Evolutionary conservation across 2,797 vertebrate genomes (phyloP).

Genomic region (Gadopsis marmoratus): DNA sequence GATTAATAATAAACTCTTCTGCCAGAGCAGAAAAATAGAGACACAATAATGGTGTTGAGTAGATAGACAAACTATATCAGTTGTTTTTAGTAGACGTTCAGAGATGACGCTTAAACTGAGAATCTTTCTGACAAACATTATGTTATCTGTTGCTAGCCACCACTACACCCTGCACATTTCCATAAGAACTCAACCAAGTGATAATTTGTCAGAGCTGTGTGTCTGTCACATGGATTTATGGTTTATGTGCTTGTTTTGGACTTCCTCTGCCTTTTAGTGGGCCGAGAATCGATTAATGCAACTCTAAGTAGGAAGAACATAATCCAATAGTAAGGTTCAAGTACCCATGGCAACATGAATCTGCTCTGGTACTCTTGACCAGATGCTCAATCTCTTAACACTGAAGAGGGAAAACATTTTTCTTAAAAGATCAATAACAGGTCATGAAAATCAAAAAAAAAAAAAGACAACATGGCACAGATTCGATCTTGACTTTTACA

Average conservation of each 20-base stretch:
- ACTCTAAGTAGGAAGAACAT: not conserved
- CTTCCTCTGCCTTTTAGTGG: not conserved
- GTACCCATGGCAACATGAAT: not conserved
- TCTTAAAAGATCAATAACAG: constrained; percentile 4
- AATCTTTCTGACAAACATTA: not conserved
- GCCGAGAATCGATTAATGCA: not conserved
- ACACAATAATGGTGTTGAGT: not conserved
- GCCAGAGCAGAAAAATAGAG: not conserved
- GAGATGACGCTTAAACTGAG: not conserved
- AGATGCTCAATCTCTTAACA: not conserved
- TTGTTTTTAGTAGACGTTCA: not conserved
- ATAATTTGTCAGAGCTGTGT: not conserved
- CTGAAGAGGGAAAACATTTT: constrained; percentile 2
- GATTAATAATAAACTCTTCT: not conserved
- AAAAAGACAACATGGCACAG: not conserved
- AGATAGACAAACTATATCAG: not conserved
- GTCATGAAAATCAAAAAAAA: constrained; percentile 10
- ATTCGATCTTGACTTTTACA: not conserved
- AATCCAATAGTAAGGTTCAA: constrained; percentile 11
- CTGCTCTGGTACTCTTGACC: not conserved
- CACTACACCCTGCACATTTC: not conserved
- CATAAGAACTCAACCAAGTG: not conserved
- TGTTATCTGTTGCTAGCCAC: not conserved
- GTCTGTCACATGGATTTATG: constrained; percentile 7
- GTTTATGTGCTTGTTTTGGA: not conserved